Evolutionary conservation across 92 coral and sea anemone species (phyloP).

Genomic region (Bergia sp.): DNA sequence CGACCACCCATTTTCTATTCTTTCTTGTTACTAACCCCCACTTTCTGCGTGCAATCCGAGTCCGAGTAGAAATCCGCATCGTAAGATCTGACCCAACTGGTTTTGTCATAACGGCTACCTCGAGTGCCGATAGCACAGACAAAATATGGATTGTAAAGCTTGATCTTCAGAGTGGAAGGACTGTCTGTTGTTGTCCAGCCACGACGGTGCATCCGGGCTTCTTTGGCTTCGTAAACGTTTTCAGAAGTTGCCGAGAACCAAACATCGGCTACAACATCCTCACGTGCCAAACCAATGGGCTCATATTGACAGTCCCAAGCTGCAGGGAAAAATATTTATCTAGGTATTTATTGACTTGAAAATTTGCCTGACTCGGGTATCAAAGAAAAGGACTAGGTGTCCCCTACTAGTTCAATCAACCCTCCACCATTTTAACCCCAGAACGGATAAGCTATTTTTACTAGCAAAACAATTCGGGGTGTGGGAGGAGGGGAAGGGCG

Average conservation of each 20-base stretch:
- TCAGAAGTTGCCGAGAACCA: slow-evolving; percentile 29
- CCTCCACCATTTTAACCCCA: no score
- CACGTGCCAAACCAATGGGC: slow-evolving; percentile 22
- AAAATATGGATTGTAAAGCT: slow-evolving; percentile 21
- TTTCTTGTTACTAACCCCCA: not conserved
- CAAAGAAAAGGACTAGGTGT: no score
- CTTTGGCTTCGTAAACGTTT: not conserved
- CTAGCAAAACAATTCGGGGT: no score
- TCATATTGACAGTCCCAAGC: not conserved
- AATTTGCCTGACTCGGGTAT: no score
- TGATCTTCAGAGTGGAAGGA: not conserved
- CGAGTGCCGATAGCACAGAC: slow-evolving; percentile 29
- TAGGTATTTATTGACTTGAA: no score
- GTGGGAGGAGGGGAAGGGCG: no score
- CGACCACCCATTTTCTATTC: not conserved
- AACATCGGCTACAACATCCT: slow-evolving; percentile 19
- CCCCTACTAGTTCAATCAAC: no score
- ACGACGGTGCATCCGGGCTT: slow-evolving; percentile 35
- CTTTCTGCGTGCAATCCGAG: not conserved
- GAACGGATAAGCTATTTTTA: no score
- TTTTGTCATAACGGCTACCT: slow-evolving; percentile 27
- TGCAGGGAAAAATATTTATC: not conserved
- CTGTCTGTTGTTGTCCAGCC: slow-evolving; percentile 23
- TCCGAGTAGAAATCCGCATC: slow-evolving; percentile 9
- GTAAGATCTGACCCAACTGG: not conserved